A percentile compares a stretch with the other conserved stretches of the same genome.
Conservation (phyloP, 2,888 invertebrate genomes). For the Tuberolachnus salignus region DNA sequence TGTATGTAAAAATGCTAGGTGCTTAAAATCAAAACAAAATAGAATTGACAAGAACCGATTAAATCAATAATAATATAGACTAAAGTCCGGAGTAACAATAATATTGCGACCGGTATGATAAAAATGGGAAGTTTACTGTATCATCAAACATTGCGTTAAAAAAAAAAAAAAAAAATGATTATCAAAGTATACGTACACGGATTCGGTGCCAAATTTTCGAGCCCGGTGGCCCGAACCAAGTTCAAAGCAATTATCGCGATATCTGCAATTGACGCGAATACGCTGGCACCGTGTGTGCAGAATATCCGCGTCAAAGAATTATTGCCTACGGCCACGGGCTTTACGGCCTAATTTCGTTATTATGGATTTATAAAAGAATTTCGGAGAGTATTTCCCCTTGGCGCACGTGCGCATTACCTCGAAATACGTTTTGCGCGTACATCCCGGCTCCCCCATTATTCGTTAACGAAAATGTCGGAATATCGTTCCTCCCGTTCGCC, state of each 20-base stretch:
- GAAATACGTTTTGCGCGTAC: slow-evolving; percentile 24
- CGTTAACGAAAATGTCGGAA: slow-evolving; percentile 16
- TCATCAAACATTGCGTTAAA: too few species aligned
- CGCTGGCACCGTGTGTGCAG: background rate
- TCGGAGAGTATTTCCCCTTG: background rate
- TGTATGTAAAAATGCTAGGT: too few species aligned
- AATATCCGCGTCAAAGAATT: slow-evolving; percentile 13
- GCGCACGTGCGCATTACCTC: background rate
- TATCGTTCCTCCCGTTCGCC: slow-evolving; percentile 2
- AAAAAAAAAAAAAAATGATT: too few species aligned
- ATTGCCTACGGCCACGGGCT: slow-evolving; percentile 16
- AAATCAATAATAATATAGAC: too few species aligned
- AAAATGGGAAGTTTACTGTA: too few species aligned
- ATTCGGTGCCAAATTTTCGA: too few species aligned
- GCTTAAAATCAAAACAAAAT: too few species aligned
- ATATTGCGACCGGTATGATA: too few species aligned
- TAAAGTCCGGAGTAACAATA: too few species aligned
- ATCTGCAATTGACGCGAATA: slow-evolving; percentile 13
- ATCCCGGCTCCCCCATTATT: too few species aligned
- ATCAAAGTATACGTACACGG: too few species aligned
- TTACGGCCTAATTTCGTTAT: slow-evolving; percentile 18
- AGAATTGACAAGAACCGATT: too few species aligned
- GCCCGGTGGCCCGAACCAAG: background rate
- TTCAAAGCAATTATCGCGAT: background rate
- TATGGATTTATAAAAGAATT: background rate